phyloP scores from a whole-genome alignment of 2,888 invertebrate genomes.

The Perithous albicinctus region DNA sequence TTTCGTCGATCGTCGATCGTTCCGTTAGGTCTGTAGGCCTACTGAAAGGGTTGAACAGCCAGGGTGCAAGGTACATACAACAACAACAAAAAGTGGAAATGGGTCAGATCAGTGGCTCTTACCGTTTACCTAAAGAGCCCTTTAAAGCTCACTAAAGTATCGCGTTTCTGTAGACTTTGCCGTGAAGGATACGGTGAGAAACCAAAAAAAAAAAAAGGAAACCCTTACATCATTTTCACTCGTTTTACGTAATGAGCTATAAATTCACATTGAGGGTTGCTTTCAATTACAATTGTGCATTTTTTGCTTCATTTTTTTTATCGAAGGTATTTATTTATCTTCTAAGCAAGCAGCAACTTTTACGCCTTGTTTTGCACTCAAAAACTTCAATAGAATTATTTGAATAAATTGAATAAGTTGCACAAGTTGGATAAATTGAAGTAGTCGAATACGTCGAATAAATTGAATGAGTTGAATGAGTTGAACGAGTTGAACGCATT shows the following conservation, averaged over 20 bases:
- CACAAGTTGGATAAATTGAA: too few species aligned
- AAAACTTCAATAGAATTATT: too few species aligned
- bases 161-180: conserved; percentile 75
- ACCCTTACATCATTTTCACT: conserved; percentile 7
- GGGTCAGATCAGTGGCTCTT: conserved; percentile 79
- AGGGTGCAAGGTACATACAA: conserved; percentile 52
- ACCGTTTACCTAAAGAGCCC: conserved; percentile 78
- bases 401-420: background rate
- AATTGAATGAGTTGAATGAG: background rate
- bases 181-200: conserved; percentile 39
- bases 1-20: conserved; percentile 58
- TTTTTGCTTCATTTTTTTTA: background rate
- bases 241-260: conserved; percentile 16
- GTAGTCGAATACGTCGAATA: background rate
- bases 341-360: too few species aligned
- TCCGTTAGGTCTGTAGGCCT: conserved; percentile 78
- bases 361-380: too few species aligned
- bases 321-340: background rate
- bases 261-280: background rate
- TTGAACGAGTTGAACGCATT: background rate
- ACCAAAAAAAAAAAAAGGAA: conserved; percentile 29
- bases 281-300: background rate
- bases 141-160: conserved; percentile 79
- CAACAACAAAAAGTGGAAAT: conserved; percentile 71
- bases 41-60: conserved; percentile 80